Conservation (phyloP, 1,140 invertebrate genomes). For the Octopus sinensis region DNA sequence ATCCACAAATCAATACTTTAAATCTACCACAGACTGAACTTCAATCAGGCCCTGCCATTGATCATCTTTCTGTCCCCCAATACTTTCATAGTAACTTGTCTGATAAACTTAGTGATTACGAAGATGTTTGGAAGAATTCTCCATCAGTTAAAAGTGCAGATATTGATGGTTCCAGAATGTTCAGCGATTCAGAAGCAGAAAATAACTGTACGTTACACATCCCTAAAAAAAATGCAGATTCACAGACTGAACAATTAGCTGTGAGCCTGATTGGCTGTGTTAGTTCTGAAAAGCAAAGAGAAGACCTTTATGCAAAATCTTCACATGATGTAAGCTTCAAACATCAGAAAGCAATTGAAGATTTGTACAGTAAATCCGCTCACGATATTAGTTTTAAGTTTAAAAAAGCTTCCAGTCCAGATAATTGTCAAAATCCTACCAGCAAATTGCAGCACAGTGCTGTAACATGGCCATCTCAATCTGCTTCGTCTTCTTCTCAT, state of each 20-base stretch:
- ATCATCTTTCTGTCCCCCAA: conserved; percentile 39
- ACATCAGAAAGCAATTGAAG: neutral
- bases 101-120: conserved; percentile 91
- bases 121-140: conserved; percentile 77
- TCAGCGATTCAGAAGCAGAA: neutral
- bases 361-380: neutral
- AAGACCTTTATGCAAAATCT: neutral
- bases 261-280: too few relatives aligned
- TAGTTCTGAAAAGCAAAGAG: neutral
- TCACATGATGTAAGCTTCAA: neutral
- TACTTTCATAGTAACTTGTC: conserved; percentile 83
- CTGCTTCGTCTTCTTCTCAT: neutral
- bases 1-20: conserved; percentile 13
- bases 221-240: too few relatives aligned
- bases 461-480: neutral
- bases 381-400: neutral
- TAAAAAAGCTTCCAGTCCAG: neutral
- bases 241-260: too few relatives aligned
- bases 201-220: too few relatives aligned
- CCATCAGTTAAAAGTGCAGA: neutral
- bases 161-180: neutral
- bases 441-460: neutral
- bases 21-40: conserved; percentile 44
- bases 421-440: neutral
- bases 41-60: conserved; percentile 51